Evolutionary conservation across 2,113 vertebrate species (phyloP), one percentile per base, ranked within the genome.

Genomic region (Leptosomus discolor): DNA sequence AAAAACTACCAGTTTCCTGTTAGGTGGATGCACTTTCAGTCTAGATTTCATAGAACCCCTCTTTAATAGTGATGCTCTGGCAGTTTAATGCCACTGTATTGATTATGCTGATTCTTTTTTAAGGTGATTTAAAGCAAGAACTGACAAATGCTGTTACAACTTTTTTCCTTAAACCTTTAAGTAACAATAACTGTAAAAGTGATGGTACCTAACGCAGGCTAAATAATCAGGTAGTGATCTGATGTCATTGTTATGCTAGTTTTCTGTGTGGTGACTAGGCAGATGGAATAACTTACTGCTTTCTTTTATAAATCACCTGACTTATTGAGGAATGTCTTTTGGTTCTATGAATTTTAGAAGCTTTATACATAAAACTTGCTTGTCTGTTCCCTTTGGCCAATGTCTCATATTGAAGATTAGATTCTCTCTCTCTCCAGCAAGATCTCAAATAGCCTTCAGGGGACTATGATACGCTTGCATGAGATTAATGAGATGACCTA

Each of bases 401-500:
- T 10, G 5, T 74, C n/a, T 70, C 20, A 16, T 70, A 7, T 34
- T 64, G 51, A 85, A 90, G 41, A 84, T 83, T 60, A 75, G 75
- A 37, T 85, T 85, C 29, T 64, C 22, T 85, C 29, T 64, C 22
- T 75, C 36, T 92, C 43, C 24, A 82, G 34, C 56, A 85, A 91
- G 92, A 71, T 94, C 46, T 86, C 51, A 69, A 78, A 77, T 83
- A 70, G 20, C 74, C 88, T 85, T 80, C 51, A 57, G 90, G 85
- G 85, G 90, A 3, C 81, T 91, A 23, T 37, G 86, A 79, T 95
- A 69, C 0, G 2, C 61, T 94, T 90, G 64, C 22, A 37, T 80
- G 92, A 91, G 93, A 96, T 95, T 96, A 95, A 97, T 6, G 5
- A 75, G 81, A 87, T 95, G 95, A 96, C 96, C 94, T 95, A 92